Evolutionary conservation across 2,888 invertebrate genomes (phyloP).

Genomic region (Aphidoletes aphidimyza): DNA sequence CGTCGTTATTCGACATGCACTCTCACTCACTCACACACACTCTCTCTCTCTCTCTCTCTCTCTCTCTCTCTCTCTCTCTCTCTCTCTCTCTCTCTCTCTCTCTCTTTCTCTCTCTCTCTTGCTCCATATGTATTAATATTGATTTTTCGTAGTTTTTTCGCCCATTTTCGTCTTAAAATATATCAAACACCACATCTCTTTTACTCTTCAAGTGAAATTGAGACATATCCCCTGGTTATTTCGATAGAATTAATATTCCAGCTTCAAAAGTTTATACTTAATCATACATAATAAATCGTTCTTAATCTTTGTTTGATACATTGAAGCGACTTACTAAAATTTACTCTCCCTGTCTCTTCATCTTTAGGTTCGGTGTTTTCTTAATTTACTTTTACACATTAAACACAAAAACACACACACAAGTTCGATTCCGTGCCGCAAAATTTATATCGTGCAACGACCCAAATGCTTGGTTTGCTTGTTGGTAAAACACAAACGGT

Average conservation of each 20-base stretch:
- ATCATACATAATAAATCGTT: constrained; percentile 55
- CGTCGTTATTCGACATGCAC: not conserved
- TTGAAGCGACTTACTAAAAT: not conserved
- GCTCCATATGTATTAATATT: too few relatives aligned
- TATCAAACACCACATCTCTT: not conserved
- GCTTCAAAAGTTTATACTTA: constrained; percentile 54
- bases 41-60: too few relatives aligned
- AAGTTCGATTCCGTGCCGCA: not conserved
- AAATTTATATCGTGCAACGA: not conserved
- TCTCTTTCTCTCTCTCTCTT: too few relatives aligned
- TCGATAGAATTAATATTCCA: constrained; percentile 53
- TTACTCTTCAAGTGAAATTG: not conserved
- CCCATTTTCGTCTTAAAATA: not conserved
- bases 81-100: too few relatives aligned
- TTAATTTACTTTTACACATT: too few relatives aligned
- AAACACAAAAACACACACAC: not conserved
- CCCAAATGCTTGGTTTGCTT: not conserved
- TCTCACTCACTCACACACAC: too few relatives aligned
- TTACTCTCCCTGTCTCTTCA: not conserved
- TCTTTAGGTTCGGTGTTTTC: too few relatives aligned
- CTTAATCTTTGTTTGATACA: constrained; percentile 55
- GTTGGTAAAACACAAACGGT: too few relatives aligned
- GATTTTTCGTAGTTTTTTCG: too few relatives aligned
- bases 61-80: too few relatives aligned
- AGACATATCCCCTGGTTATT: not conserved